Evolutionary conservation across 2,797 vertebrate genomes (phyloP), one percentile per base, ranked within the genome.

Genomic region (Xenops minutus): DNA sequence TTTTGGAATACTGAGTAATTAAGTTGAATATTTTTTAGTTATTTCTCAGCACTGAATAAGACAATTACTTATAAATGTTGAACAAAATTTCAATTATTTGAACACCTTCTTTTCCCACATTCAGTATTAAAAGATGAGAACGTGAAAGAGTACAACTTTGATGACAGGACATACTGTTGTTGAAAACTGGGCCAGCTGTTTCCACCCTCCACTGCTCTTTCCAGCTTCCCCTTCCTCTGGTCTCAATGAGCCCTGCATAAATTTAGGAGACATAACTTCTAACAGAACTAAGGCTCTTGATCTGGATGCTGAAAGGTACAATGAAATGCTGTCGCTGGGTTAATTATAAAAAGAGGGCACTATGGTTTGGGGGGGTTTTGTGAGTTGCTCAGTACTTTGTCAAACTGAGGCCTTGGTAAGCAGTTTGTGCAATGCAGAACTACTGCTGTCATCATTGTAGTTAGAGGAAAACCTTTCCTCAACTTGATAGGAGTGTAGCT

Each of bases 1-100:
- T 94, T 95, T 95, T 95, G 85, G 59, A 96, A 95, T 85, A 93
- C 48, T 88, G 83, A 95, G 93, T 94, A 94, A 96, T 97, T 97
- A 97, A 96, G 72, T 30, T 87, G 86, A 93, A 92, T 94, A 95
- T 95, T 96, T 96, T 93, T 94, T 92, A 49, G 76, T 85, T 84
- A 82, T 92, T 79, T 81, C 86, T 96, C 88, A 89, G 29, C 64
- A 81, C 34, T 67, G 51, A 93, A 92, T 71, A 76, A 69, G 48
- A 64, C 43, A 93, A 93, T 78, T 86, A 84, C 76, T 96, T 97
- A 93, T 68, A 92, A 95, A 95, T 89, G 34, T 91, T 96, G 88
- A 97, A 93, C 56, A 72, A 54, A 2, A 51, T 55, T 88, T 96
- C 74, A 94, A 43, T 68, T 85, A 93, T 39, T 36, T 41, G 46